Evolutionary conservation across 2,797 vertebrate genomes (phyloP), one percentile per base, ranked within the genome.

Genomic region (Phoeniculus purpureus): DNA sequence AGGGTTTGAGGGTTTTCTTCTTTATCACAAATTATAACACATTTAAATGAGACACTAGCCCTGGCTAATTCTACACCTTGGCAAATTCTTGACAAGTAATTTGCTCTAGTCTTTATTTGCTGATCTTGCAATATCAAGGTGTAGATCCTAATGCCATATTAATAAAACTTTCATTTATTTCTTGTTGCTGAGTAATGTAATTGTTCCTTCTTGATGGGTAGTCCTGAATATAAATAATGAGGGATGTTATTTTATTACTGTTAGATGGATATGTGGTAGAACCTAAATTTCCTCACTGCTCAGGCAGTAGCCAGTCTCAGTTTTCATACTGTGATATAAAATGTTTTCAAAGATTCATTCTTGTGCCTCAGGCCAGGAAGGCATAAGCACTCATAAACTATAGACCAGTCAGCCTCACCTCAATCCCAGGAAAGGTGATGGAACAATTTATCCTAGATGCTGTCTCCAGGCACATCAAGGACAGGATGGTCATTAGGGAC

Each of bases 321-420:
- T 66, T 89, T 83, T 48, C 21, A 16, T 21, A 40, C 18, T 61
- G 47, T 15, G 17, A 55, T 59, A 19, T 9, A 14, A 62, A 81
- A 27, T 1, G 0, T 54, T 83, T 84, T 64, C 60, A 59, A 65
- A 68, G 25, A 45, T 2, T 26, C 50, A 48, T 26, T 54, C 45
- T 71, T 75, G 73, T 75, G 80, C 60, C 66, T 92, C 59, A 67
- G 81, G 15, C 48, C 43, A 80, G 73, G 51, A 78, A 72, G 87
- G n/a, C 45, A 13, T 73, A 48, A 73, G 64, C 14, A 22, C 27
- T 70, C 31, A 23, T 17, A 29, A 62, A 37, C n/a, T n/a, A n/a
- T n/a, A n/a, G n/a, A n/a, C n/a, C n/a, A n/a, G n/a, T n/a, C n/a
- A n/a, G n/a, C n/a, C n/a, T n/a, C n/a, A n/a, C n/a, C n/a, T n/a